Conservation (phyloP, 2,113 vertebrate species). For the Fregata magnificens region DNA sequence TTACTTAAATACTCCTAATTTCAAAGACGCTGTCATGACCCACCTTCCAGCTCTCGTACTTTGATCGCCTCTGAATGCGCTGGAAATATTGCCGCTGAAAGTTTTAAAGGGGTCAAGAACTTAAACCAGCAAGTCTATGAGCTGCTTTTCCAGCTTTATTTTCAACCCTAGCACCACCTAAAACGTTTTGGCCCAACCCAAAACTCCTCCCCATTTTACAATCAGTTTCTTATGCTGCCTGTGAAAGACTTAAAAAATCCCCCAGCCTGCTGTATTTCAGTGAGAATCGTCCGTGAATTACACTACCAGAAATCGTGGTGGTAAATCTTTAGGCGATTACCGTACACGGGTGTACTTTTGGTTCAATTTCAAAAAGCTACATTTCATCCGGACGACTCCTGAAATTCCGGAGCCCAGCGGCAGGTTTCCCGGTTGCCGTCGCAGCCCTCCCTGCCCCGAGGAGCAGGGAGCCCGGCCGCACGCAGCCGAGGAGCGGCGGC, state of each 20-base stretch:
- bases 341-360: rapidly evolving
- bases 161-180: neutral
- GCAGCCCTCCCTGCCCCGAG: neutral
- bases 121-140: rapidly evolving
- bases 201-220: neutral
- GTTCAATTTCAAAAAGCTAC: neutral
- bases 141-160: neutral
- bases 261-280: neutral
- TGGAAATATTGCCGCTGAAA: neutral
- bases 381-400: neutral
- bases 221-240: neutral
- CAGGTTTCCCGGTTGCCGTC: too few relatives aligned
- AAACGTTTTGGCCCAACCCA: neutral
- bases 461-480: neutral
- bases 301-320: rapidly evolving
- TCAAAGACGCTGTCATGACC: neutral
- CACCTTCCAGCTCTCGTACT: neutral
- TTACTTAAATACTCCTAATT: neutral
- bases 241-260: neutral
- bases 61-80: too few relatives aligned
- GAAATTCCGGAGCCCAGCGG: neutral
- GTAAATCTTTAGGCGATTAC: rapidly evolving
- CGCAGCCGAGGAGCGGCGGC: neutral
- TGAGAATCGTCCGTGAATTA: rapidly evolving
- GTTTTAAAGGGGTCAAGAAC: neutral